Evolutionary conservation across 2,113 vertebrate genomes (phyloP).

Genomic region (Microcebus lehilahytsara): DNA sequence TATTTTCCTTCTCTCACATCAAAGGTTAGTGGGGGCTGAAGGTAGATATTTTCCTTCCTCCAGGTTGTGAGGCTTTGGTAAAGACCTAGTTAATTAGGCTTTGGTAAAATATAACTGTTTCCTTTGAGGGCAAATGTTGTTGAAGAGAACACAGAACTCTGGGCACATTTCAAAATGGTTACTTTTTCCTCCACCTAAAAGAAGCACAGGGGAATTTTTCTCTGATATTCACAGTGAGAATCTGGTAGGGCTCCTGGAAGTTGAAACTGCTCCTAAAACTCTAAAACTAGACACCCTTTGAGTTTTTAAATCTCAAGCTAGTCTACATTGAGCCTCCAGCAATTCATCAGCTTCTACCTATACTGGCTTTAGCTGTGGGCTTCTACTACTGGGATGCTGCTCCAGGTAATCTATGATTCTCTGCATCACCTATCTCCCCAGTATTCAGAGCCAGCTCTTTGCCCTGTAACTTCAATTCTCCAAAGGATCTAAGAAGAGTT

Average conservation of each 20-base stretch:
- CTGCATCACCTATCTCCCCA: neutral
- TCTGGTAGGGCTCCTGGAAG: neutral
- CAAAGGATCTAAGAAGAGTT: neutral
- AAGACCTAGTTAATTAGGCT: neutral
- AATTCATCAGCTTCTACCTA: neutral
- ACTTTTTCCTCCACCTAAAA: neutral
- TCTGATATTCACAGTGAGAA: neutral
- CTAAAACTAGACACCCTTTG: neutral
- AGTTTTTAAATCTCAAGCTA: conserved; percentile 4
- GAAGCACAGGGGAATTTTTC: conserved; percentile 19
- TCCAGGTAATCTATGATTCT: neutral
- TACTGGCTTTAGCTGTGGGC: neutral
- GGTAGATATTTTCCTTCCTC: neutral
- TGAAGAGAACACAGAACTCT: conserved; percentile 34
- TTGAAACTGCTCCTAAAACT: neutral
- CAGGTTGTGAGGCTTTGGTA: neutral
- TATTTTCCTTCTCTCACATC: neutral
- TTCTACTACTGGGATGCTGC: neutral
- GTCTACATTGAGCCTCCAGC: neutral
- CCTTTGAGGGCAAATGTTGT: neutral
- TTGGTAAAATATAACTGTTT: conserved; percentile 13
- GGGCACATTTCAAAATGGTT: conserved; percentile 4
- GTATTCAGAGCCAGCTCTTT: neutral
- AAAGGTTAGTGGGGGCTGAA: neutral
- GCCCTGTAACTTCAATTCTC: neutral